Conservation (phyloP, 2,113 vertebrate genomes). For the Megaceryle torquata region DNA sequence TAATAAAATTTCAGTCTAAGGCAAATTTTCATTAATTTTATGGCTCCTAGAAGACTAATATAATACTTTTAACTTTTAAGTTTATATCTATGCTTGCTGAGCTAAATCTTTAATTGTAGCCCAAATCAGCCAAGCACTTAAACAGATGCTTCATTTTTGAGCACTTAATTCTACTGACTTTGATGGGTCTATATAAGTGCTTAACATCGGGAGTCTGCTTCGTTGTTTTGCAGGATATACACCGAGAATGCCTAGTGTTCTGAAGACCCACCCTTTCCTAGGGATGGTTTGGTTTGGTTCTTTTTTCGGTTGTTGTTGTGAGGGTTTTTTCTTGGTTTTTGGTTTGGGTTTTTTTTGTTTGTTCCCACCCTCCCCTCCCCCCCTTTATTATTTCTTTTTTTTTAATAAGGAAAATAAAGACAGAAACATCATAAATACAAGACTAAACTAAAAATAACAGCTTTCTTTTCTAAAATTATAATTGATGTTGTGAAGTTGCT, state of each 20-base stretch:
- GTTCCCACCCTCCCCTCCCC: no score
- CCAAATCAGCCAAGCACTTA: slow-evolving; percentile 11
- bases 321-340: no score
- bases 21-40: slow-evolving; percentile 64
- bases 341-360: not conserved
- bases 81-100: slow-evolving; percentile 35
- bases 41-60: slow-evolving; percentile 17
- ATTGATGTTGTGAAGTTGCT: not conserved
- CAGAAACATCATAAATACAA: not conserved
- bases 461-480: not conserved
- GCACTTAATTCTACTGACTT: not conserved
- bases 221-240: not conserved
- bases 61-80: slow-evolving; percentile 26
- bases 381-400: no score
- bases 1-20: slow-evolving; percentile 39
- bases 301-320: no score
- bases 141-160: slow-evolving; percentile 22
- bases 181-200: not conserved
- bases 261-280: not conserved
- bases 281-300: not conserved
- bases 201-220: not conserved
- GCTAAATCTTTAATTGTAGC: slow-evolving; percentile 35
- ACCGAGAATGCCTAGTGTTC: fast-evolving
- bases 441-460: not conserved
- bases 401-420: not conserved